Base-by-base conservation (phyloP, 2,797 vertebrate species). In the Neosilurus mollespiculum region DNA sequence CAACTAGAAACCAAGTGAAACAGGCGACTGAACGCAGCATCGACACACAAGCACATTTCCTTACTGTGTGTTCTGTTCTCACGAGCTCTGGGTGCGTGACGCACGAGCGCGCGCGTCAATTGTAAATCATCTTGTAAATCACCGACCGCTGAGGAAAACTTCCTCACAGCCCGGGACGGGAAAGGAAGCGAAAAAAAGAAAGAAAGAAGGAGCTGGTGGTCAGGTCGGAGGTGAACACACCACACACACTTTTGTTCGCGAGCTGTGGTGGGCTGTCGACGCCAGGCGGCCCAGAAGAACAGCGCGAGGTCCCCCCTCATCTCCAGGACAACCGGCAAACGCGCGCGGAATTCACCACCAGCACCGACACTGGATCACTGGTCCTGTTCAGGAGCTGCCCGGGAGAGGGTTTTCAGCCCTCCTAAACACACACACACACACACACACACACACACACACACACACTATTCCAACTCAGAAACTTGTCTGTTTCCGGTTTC, bases 271-370 rank as follows among this genome's bases (percentile, higher is more conserved):
- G 53, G 37, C 53, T 70, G 65, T 59, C 80, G 67, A 56, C 24
- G 80, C n/a, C 83, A 84, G 86, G 82, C 54, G 83, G 85, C 86
- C 78, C 81, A 12, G 64, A 83, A 59, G 58, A 67, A 65, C 70
- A 54, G 71, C 85, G 30, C 72, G 49, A 67, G 71, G 73, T 86
- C 73, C 56, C 77, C 69, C 14, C 12, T 72, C 0, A 86, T 94
- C 90, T 91, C 93, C 93, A 85, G 49, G 92, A 91, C 84, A 89
- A 95, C 92, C 82, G 30, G 65, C 30, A 78, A 86, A 83, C 86
- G 88, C 75, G 78, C 76, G 80, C 89, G 91, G 91, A 90, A 94
- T 93, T 88, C 88, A 3, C 12, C 73, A 73, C 22, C 56, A 83
- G 65, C 43, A 64, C 71, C 20, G 59, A 15, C 59, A 64, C 59